These are phyloP conservation scores for Dysdera silvatica DNA, from an alignment of 1,140 invertebrate species.

Conservation along the genomic window DNA sequence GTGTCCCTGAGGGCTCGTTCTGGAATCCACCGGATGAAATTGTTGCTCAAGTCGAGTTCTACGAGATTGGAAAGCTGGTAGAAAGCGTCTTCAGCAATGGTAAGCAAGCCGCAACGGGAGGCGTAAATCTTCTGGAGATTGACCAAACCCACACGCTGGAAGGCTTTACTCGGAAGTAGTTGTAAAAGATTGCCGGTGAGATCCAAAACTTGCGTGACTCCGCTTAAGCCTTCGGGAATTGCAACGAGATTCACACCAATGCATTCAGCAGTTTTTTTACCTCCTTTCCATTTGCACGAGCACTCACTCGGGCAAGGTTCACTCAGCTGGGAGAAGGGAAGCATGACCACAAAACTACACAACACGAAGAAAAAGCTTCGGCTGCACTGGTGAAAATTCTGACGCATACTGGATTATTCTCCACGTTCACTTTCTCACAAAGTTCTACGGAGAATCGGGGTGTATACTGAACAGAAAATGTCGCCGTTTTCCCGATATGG, in stretches of 20 bases:
- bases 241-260: conserved; percentile 66
- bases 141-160: conserved; percentile 64
- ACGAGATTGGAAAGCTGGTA: conserved; percentile 45
- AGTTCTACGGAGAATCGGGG: too few relatives aligned
- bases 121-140: conserved; percentile 80
- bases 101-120: conserved; percentile 66
- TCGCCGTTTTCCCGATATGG: too few relatives aligned
- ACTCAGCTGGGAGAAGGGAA: too few relatives aligned
- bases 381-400: too few relatives aligned
- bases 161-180: conserved; percentile 67
- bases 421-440: too few relatives aligned
- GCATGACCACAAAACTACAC: too few relatives aligned
- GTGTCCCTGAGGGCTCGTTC: conserved; percentile 60
- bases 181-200: conserved; percentile 76
- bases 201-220: conserved; percentile 81
- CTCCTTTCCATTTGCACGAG: conserved; percentile 82
- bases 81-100: conserved; percentile 59
- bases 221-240: conserved; percentile 71
- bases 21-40: conserved; percentile 58
- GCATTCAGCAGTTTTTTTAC: conserved; percentile 83
- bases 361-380: too few relatives aligned
- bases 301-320: conserved; percentile 62
- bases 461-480: too few relatives aligned
- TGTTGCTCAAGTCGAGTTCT: conserved; percentile 68
- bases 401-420: too few relatives aligned